Base-by-base conservation (phyloP, 2,888 invertebrate species). In the Lucinisca nassula region DNA sequence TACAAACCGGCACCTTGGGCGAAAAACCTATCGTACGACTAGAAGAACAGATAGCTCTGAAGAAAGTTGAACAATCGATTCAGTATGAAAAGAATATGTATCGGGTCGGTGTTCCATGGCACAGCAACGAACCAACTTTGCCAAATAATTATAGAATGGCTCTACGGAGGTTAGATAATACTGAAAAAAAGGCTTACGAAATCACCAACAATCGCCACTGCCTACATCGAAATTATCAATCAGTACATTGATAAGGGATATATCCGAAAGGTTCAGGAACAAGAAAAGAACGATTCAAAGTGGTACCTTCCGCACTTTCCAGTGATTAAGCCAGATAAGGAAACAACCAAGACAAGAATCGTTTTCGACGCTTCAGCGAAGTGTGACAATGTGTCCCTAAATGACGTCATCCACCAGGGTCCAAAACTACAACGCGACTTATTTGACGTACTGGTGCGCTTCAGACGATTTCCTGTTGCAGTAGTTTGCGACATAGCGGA, bases 301-400 rank as follows among this genome's bases (percentile, higher is more conserved):
- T 85, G 85, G 85, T 85, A 67, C 37, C 37, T 85, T 8, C 85
- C 77, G 24, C 85, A 81, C 37, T 81, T 85, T 55, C 81, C 85
- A 40, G 82, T 82, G 14, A 67, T 77, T n/a, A 67, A 17, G 24
- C 58, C 58, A 55, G 78, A 78, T 40, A 21, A 90, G 81, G 70
- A 51, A 1, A 85, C 87, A n/a, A 83, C 79, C 67, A 87, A 82
- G 35, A 79, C 78, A 32, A 51, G 92, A 32, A 84, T 92, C 24
- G 88, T 91, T 3, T 89, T 91, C 75, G 87, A 91, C 61, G 91
- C 87, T n/a, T 88, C 84, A 14, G 88, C 90, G 1, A 86, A 79
- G 40, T 77, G 40, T 72, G 32, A 75, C 14, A 85, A 70, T 21
- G 17, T 85, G 14, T 84, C 75, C 21, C 45, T 91, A 10, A 88